Conservation (phyloP, 2,888 invertebrate species). For the Caenorhabditis drosophilae region DNA sequence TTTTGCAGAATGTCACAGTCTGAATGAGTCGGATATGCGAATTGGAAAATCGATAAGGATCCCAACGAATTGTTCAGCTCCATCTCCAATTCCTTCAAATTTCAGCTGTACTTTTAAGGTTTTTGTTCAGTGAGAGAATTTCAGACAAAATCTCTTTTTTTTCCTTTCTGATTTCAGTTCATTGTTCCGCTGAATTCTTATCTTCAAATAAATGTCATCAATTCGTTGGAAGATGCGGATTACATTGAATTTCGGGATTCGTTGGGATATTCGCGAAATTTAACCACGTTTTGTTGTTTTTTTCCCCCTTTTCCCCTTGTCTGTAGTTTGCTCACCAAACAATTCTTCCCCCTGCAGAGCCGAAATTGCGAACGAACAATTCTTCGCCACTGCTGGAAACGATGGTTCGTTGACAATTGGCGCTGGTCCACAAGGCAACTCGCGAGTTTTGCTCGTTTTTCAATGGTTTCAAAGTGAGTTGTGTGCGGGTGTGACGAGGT, state of each 20-base stretch:
- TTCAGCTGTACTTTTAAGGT: conserved; percentile 23
- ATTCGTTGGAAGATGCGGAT: conserved; percentile 14
- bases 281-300: conserved; percentile 10
- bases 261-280: conserved; percentile 13
- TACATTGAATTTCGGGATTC: conserved; percentile 25
- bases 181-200: conserved; percentile 13
- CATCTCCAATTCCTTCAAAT: conserved; percentile 13
- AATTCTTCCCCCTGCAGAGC: conserved; percentile 1
- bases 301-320: neutral
- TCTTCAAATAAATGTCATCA: conserved; percentile 18
- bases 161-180: conserved; percentile 15
- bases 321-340: neutral
- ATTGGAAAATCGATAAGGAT: conserved; percentile 12
- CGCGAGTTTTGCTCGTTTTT: conserved; percentile 18
- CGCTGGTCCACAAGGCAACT: conserved; percentile 14
- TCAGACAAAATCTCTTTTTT: too few species aligned
- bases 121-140: neutral
- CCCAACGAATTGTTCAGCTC: conserved; percentile 20
- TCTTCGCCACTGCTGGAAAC: conserved; percentile 17
- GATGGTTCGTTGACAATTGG: conserved; percentile 10
- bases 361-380: conserved; percentile 20
- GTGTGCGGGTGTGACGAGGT: too few species aligned
- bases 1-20: conserved; percentile 12
- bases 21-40: conserved; percentile 10
- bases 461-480: conserved; percentile 23